phyloP scores from a whole-genome alignment of 2,888 invertebrate genomes.

The Ischnus inquisitorius region DNA sequence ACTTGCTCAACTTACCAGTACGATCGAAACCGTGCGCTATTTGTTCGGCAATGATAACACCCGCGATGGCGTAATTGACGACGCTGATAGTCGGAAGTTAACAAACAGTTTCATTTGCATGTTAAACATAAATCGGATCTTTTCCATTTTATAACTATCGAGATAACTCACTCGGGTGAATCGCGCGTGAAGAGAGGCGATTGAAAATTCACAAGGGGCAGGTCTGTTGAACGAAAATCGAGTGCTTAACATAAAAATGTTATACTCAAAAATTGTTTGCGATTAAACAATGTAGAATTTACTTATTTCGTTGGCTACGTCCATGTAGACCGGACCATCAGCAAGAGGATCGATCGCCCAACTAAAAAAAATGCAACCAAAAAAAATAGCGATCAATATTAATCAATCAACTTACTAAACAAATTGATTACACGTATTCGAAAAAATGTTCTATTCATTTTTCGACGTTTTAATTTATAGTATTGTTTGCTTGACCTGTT shows the following conservation, averaged over 20 bases:
- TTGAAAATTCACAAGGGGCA: conserved; percentile 35
- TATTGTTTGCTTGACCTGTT: background rate
- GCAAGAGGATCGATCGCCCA: background rate
- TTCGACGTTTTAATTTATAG: background rate
- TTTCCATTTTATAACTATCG: background rate
- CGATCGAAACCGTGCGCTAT: conserved; percentile 45
- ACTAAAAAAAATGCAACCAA: background rate
- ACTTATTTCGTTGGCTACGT: conserved; percentile 13
- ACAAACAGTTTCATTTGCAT: background rate
- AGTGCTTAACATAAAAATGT: background rate
- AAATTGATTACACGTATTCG: background rate
- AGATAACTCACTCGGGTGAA: conserved; percentile 40
- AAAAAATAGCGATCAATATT: no score
- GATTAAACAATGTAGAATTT: background rate
- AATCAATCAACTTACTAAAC: background rate
- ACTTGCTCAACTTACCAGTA: conserved; percentile 21
- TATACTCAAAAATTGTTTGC: background rate
- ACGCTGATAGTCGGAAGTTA: conserved; percentile 5
- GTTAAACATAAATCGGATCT: background rate
- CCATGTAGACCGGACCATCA: background rate
- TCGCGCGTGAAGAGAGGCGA: conserved; percentile 27
- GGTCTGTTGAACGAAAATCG: background rate
- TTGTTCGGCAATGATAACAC: conserved; percentile 45
- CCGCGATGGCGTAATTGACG: conserved; percentile 43
- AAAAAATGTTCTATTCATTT: background rate